phyloP scores from a whole-genome alignment of 2,113 vertebrate genomes.

The Odocoileus hemionus region DNA sequence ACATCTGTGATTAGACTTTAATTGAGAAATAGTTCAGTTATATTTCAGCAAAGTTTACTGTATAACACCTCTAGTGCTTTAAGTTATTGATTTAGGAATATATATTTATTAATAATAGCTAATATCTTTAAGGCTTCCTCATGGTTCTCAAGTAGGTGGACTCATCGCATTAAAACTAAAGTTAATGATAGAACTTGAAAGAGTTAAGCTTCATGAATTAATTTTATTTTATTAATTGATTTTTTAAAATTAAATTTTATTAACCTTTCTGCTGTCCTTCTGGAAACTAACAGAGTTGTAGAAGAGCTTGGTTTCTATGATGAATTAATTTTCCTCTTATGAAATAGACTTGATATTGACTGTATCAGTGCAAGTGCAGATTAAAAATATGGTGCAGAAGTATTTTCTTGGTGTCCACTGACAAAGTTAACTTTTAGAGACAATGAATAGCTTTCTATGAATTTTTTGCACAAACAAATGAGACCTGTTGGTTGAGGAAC shows the following conservation, averaged over 20 bases:
- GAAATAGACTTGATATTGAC: background rate
- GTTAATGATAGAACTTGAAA: background rate
- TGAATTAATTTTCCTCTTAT: constrained; percentile 37
- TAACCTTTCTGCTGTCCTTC: background rate
- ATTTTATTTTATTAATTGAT: background rate
- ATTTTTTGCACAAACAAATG: background rate
- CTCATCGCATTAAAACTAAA: background rate
- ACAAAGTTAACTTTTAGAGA: background rate
- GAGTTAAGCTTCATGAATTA: background rate
- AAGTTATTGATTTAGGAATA: constrained; percentile 1
- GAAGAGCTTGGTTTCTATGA: background rate
- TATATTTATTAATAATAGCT: background rate
- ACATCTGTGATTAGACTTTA: background rate
- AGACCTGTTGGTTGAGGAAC: background rate
- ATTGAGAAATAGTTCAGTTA: background rate
- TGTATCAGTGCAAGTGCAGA: background rate
- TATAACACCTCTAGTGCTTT: background rate
- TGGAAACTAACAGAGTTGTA: background rate
- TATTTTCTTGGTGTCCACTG: constrained; percentile 5
- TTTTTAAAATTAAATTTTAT: background rate
- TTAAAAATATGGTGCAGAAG: background rate
- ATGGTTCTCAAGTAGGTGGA: background rate
- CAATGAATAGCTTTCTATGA: constrained; percentile 14
- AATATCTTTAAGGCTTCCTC: background rate
- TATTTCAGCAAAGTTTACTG: background rate